Evolutionary conservation across 2,113 vertebrate genomes (phyloP), one percentile per base, ranked within the genome.

Genomic region (Onychostruthus taczanowskii): DNA sequence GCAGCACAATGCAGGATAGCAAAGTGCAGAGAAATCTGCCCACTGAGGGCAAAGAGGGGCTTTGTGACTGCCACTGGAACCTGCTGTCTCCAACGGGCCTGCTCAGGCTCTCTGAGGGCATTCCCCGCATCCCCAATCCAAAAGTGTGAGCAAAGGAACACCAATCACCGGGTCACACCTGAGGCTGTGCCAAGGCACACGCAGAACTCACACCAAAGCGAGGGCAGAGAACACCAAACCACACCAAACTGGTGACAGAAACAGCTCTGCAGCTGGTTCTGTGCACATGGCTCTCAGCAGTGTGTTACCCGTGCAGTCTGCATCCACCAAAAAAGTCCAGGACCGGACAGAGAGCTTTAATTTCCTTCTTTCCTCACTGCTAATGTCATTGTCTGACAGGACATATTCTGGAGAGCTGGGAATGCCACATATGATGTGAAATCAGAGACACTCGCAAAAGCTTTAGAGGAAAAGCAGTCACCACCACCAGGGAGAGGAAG

Each of bases 241-340:
- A n/a, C n/a, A 28, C n/a, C 39, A n/a, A 14, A 28, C 20, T 12
- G 49, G 41, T 31, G 49, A 26, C n/a, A 76, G n/a, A 43, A 69
- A 43, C 6, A 31, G 3, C 31, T 10, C n/a, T 43, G n/a, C 37
- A 37, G 31, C 13, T 28, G 30, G 10, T 10, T 27, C 68, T 37
- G 8, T 0, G 1, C 11, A 2, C 1, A 0, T 4, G 6, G 13
- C 10, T 84, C 31, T 33, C 39, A 31, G 30, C 4, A 35, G 22
- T 0, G 2, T 1, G 13, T 4, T 9, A 35, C 56, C 43, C n/a
- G 2, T 6, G 15, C 21, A 16, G 69, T 7, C 18, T 21, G 6
- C 7, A n/a, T 12, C 47, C 35, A 44, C 7, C 30, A 41, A 11
- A 28, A 2, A 33, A 44, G 3, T 6, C 41, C 46, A 27, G 47